Evolutionary conservation across 1,140 invertebrate genomes (phyloP), one percentile per base, ranked within the genome.

Genomic region (Zaprionus lachaisei): DNA sequence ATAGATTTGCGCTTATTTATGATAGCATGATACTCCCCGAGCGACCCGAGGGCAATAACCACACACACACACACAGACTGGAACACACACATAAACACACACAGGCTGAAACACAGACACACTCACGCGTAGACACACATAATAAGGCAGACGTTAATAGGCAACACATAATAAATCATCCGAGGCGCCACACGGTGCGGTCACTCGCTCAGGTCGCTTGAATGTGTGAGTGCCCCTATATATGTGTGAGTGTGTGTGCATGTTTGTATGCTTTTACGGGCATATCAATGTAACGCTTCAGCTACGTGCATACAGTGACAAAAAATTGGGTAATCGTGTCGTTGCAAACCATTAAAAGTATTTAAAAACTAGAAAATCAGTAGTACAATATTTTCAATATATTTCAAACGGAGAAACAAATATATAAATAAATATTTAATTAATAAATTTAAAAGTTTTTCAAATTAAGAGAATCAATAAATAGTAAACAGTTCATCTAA

Each of bases 1-100:
- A 90, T 90, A 90, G 85, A 90, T 90, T 90, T 90, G 76, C 85
- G 76, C 70, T 90, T 90, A 90, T 90, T 90, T 90, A 90, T 90
- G 81, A 82, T 82, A 61, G 60, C 70, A 73, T 47, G 60, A 73
- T 49, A 56, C 51, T 67, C 72, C 66, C 72, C 58, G n/a, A 38
- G 77, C 51, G 68, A 11, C 41, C 41, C 4, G 26, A 31, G 38
- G 41, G 31, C 56, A 17, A 38, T 24, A n/a, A 9, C 7, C 54
- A 28, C 12, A 11, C 20, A 24, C 11, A 24, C 61, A 22, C 38
- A 49, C 28, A 47, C 37, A 28, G 22, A 64, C 54, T 20, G 20
- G 1, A 5, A 28, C 11, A 11, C 15, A 24, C 14, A 22, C 61
- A 22, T 28, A 49, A 15, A 37, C 37, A 37, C 38, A 64, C 54